Evolutionary conservation across 1,140 invertebrate species (phyloP).

Genomic region (Diabrotica undecimpunctata): DNA sequence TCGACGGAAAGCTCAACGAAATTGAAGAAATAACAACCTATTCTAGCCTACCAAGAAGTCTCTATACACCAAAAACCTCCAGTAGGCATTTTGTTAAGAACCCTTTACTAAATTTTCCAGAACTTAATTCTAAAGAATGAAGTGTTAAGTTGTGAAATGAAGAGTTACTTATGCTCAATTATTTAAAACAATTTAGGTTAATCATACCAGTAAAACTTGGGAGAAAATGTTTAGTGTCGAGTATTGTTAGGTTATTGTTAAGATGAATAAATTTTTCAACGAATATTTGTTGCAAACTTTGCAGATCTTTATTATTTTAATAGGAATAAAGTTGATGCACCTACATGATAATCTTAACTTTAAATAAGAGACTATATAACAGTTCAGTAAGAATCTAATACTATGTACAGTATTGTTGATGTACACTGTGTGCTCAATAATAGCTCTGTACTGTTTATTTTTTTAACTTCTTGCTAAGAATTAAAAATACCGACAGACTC

Average conservation of each 20-base stretch:
- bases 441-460: too few species aligned
- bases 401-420: too few species aligned
- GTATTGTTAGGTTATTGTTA: conserved; percentile 39
- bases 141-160: conserved; percentile 7
- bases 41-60: conserved; percentile 56
- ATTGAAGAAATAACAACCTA: conserved; percentile 51
- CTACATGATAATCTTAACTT: too few species aligned
- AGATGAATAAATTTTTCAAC: conserved; percentile 20
- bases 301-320: too few species aligned
- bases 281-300: neutral
- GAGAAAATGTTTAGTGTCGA: conserved; percentile 23
- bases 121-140: conserved; percentile 3
- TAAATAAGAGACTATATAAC: too few species aligned
- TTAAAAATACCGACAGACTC: too few species aligned
- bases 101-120: conserved; percentile 53
- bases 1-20: conserved; percentile 35
- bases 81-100: conserved; percentile 64
- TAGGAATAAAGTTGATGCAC: too few species aligned
- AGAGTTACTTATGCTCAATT: conserved; percentile 6
- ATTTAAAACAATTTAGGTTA: neutral
- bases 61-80: conserved; percentile 57
- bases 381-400: too few species aligned
- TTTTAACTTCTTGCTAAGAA: too few species aligned
- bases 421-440: too few species aligned
- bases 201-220: neutral